phyloP scores from a whole-genome alignment of 1,140 invertebrate genomes.

The Campodea augens region DNA sequence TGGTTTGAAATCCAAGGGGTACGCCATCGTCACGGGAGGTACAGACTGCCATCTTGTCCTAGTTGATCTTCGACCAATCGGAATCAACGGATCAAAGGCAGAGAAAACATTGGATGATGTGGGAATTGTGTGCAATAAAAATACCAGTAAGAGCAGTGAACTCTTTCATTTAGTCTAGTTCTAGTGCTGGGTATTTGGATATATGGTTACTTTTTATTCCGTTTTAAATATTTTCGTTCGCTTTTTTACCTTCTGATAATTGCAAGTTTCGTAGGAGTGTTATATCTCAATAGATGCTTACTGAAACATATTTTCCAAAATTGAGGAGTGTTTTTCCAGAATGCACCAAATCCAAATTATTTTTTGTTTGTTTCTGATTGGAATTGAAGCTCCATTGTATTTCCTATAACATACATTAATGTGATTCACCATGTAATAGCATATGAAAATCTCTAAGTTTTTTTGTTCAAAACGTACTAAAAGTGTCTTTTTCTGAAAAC shows the following conservation, averaged over 20 bases:
- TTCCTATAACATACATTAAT: too few species aligned
- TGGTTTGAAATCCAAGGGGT: conserved; percentile 41
- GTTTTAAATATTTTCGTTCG: neutral
- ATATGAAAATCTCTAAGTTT: neutral
- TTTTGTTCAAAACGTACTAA: neutral
- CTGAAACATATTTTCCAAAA: too few species aligned
- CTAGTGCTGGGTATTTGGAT: neutral
- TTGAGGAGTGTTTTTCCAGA: too few species aligned
- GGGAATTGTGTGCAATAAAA: conserved; percentile 94
- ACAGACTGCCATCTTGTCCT: conserved; percentile 70
- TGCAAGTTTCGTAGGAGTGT: neutral
- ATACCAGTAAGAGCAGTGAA: conserved; percentile 41
- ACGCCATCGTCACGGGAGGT: conserved; percentile 54
- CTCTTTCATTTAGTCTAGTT: conserved; percentile 6
- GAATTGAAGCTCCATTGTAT: too few species aligned
- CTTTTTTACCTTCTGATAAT: too few species aligned
- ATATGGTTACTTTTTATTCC: neutral
- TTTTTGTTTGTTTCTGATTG: too few species aligned
- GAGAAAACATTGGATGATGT: conserved; percentile 78
- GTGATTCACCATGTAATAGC: too few species aligned
- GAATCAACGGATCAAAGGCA: conserved; percentile 63
- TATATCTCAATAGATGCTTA: neutral
- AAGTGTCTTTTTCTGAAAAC: neutral
- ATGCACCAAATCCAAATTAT: too few species aligned
- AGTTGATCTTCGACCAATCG: conserved; percentile 51